Base-by-base conservation (phyloP, 2,888 invertebrate species). In the Meandrusa payeni region DNA sequence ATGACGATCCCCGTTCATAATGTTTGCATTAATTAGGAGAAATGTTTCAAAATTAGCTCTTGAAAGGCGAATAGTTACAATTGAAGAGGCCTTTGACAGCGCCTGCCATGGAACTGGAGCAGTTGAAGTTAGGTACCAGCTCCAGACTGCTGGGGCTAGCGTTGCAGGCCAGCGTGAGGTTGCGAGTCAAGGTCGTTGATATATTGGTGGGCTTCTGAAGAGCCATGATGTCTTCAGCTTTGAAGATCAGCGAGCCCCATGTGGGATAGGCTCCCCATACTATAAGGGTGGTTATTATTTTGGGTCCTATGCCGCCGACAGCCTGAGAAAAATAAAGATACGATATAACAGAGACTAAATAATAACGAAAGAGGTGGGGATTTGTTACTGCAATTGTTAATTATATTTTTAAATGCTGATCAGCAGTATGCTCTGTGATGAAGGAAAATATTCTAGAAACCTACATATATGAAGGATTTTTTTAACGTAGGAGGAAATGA, bases 291-390 rank as follows among this genome's bases (percentile, higher is more conserved):
- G 95, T 93, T 32, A 95, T 91, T 4, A 94, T 73, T 50, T 94
- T 94, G 15, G 97, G 94, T 0, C 93, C 92, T 48, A 94, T 90
- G 5, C 95, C 95, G 37, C 94, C 94, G 47, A 93, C 85, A 0
- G 92, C 90, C 93, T 93, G 75, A 11, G 68, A n/a, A n/a, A n/a
- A n/a, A n/a, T n/a, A n/a, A n/a, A n/a, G n/a, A n/a, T n/a, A n/a
- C n/a, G n/a, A n/a, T n/a, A n/a, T n/a, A n/a, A n/a, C n/a, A n/a
- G n/a, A n/a, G n/a, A n/a, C n/a, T n/a, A n/a, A n/a, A n/a, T n/a
- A n/a, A n/a, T n/a, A n/a, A n/a, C n/a, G n/a, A n/a, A n/a, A n/a
- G n/a, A n/a, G n/a, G n/a, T n/a, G n/a, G n/a, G n/a, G n/a, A n/a
- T n/a, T n/a, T n/a, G n/a, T n/a, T n/a, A n/a, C n/a, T n/a, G n/a